Evolutionary conservation across 1,140 invertebrate genomes (phyloP).

Genomic region (Hetaerina americana): DNA sequence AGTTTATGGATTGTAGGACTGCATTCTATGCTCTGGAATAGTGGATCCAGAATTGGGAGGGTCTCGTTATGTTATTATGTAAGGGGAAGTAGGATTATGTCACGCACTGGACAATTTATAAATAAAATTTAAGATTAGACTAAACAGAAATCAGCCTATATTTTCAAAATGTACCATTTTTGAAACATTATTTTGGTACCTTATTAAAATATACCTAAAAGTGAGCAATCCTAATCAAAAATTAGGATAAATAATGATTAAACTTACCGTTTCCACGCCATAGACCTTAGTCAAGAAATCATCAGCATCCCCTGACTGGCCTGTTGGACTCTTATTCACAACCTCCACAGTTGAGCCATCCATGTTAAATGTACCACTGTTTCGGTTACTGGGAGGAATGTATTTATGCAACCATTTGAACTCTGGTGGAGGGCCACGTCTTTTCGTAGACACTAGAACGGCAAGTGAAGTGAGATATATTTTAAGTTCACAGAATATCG

Average conservation of each 20-base stretch:
- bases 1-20: too few species aligned
- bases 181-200: neutral
- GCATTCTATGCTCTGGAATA: too few species aligned
- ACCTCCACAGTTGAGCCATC: neutral
- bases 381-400: constrained; percentile 4
- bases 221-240: neutral
- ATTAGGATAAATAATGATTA: neutral
- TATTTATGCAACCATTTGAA: neutral
- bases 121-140: neutral
- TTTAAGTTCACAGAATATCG: neutral
- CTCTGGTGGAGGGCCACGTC: constrained; percentile 23
- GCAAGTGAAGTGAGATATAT: neutral
- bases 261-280: neutral
- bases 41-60: too few species aligned
- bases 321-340: neutral
- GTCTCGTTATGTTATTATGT: too few species aligned
- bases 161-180: neutral
- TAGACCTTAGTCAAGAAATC: neutral
- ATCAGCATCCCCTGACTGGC: neutral
- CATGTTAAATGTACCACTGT: neutral
- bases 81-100: too few species aligned
- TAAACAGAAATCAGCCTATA: neutral
- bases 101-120: neutral
- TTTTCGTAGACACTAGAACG: constrained; percentile 20
- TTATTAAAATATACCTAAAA: neutral